Evolutionary conservation across 2,888 invertebrate genomes (phyloP), one percentile per base, ranked within the genome.

Genomic region (Anorthoa munda): DNA sequence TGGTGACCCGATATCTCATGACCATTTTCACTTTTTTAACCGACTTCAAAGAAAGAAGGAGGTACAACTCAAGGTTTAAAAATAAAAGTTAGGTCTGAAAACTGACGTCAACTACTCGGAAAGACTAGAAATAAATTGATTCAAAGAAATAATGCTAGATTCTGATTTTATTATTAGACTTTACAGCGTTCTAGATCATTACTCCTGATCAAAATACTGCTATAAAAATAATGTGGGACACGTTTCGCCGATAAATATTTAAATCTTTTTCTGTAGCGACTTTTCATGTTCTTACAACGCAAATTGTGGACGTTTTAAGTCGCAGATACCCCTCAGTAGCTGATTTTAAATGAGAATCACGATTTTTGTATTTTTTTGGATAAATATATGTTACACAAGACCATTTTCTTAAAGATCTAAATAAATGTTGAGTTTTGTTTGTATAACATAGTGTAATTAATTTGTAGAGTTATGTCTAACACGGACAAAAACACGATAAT

Each of bases 131-230:
- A 79, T 50, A 75, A 61, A 69, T 70, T 64, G 58, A 79, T 9
- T 53, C 15, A 1, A 12, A 53, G 11, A 26, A 70, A 79, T 21
- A 31, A 50, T 50, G 39, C 17, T 23, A n/a, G 21, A 66, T 63
- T 79, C 15, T 13, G 17, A 53, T 79, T 75, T 79, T 69, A 69
- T 63, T 21, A 15, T 73, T 31, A 18, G 26, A 65, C 0, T 56
- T 78, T 79, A 78, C 58, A 21, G 23, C 56, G 31, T 9, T 31
- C 21, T 50, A 55, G 65, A 65, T 70, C 63, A 46, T 79, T 51
- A 75, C 17, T 75, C 3, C 46, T 59, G 69, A 79, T 58, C 50
- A 64, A 75, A 75, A 66, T 55, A 17, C 18, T 50, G 53, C 23
- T 53, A 66, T 69, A 66, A 75, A 79, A 58, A 65, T 75, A 56